Conservation (phyloP, 2,113 vertebrate species). For the Astur gentilis region DNA sequence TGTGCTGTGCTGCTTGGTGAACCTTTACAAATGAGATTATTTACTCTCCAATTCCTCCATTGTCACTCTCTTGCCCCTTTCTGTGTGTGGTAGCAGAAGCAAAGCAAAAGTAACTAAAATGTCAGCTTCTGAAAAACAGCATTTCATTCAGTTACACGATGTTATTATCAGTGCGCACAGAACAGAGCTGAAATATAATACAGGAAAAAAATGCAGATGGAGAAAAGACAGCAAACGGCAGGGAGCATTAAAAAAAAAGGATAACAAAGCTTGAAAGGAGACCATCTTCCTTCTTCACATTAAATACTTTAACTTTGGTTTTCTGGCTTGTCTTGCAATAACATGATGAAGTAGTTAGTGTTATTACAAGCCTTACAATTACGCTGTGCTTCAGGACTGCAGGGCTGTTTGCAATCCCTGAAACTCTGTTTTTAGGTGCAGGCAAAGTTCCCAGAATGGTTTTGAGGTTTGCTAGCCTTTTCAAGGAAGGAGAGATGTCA, state of each 20-base stretch:
- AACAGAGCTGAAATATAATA: constrained; percentile 18
- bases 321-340: background rate
- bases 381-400: background rate
- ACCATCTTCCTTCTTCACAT: background rate
- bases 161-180: background rate
- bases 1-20: constrained; percentile 59
- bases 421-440: background rate
- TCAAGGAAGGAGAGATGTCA: background rate
- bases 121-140: background rate
- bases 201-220: background rate
- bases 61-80: constrained; percentile 42
- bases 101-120: constrained; percentile 46
- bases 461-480: background rate
- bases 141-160: background rate
- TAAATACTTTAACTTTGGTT: background rate
- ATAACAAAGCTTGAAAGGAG: background rate
- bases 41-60: constrained; percentile 56
- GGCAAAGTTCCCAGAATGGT: background rate
- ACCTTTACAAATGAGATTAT: constrained; percentile 62
- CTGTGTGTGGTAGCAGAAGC: constrained; percentile 11
- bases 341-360: background rate
- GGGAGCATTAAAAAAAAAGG: background rate
- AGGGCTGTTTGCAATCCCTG: background rate
- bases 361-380: background rate
- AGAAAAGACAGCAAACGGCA: background rate